Base-by-base conservation (phyloP, 2,797 vertebrate species). In the Acanthis flammea region DNA sequence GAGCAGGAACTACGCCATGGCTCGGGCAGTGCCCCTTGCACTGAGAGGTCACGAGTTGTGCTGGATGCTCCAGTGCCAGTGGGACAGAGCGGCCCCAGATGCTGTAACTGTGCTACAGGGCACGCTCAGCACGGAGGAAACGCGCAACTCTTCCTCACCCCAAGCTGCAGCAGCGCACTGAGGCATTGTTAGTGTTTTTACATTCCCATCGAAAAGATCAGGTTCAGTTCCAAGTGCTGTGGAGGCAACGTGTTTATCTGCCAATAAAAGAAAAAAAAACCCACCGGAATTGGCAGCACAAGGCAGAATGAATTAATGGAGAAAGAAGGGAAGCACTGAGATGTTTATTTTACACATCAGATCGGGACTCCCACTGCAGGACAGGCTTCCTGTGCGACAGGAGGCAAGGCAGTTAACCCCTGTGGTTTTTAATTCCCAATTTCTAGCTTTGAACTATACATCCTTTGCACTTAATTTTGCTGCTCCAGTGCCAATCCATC, bases 1-100 rank as follows among this genome's bases (percentile, higher is more conserved):
- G n/a, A 55, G 94, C 94, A 96, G 96, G 93, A 97, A 92, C 93
- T 66, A 45, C 66, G 75, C 90, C 96, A 76, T 14, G 27, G 12
- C 84, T 54, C 2, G 14, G 72, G 67, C 86, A 88, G 41, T 92
- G 92, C 68, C 83, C 73, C 76, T 42, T 31, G 13, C 66, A 67
- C 54, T 1, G 25, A 23, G 31, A 75, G 95, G 87, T 61, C 88
- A 50, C 1, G 3, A 41, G n/a, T 0, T 3, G 51, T 39, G 94
- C 79, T 77, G 88, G 90, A 72, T 50, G 68, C 85, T 66, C 23
- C 71, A 25, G 80, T 10, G 39, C 8, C 61, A 44, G n/a, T 3
- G 2, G 6, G 31, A 48, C 19, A 75, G 61, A 68, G 48, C 16
- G 6, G 74, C 68, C 72, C 24, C 77, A 18, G 67, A 12, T 4